A percentile compares a stretch with the other conserved stretches of the same genome.
These are phyloP conservation scores for Trogon surrucura DNA, from an alignment of 2,113 vertebrate genomes.

Conservation along the genomic window DNA sequence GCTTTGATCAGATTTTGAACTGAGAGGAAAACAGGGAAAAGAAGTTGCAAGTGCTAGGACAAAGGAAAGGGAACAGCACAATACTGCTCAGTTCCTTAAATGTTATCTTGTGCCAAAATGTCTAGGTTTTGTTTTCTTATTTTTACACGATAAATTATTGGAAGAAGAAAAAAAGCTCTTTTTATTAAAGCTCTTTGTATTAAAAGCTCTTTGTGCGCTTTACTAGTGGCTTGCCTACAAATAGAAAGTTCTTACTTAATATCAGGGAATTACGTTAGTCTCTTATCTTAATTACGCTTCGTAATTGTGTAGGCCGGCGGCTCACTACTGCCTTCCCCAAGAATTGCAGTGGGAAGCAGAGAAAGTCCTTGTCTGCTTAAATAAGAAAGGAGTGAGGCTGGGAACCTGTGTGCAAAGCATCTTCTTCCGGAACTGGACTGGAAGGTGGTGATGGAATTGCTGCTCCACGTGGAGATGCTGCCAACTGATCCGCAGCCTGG, in stretches of 20 bases:
- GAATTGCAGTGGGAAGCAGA: background rate
- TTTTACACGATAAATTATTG: conserved; percentile 14
- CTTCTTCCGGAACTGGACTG: background rate
- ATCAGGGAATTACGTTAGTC: background rate
- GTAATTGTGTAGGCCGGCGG: background rate
- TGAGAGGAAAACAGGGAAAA: background rate
- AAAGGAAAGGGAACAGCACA: background rate
- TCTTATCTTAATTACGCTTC: conserved; percentile 5
- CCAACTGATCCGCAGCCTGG: background rate
- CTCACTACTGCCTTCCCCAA: background rate
- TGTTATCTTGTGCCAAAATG: background rate
- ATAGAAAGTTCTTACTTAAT: background rate
- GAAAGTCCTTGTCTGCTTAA: background rate
- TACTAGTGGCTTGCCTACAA: background rate
- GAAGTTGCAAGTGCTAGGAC: background rate
- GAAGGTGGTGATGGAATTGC: background rate
- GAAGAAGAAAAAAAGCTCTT: conserved; percentile 16
- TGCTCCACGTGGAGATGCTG: background rate
- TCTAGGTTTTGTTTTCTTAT: background rate
- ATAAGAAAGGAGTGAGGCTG: background rate
- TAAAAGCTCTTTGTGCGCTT: background rate
- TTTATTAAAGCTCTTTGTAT: too few species aligned
- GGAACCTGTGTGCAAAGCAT: background rate
- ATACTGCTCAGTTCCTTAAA: background rate
- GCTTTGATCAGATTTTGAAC: background rate